Evolutionary conservation across 2,888 invertebrate species (phyloP).

Genomic region (Orthosia gothica): DNA sequence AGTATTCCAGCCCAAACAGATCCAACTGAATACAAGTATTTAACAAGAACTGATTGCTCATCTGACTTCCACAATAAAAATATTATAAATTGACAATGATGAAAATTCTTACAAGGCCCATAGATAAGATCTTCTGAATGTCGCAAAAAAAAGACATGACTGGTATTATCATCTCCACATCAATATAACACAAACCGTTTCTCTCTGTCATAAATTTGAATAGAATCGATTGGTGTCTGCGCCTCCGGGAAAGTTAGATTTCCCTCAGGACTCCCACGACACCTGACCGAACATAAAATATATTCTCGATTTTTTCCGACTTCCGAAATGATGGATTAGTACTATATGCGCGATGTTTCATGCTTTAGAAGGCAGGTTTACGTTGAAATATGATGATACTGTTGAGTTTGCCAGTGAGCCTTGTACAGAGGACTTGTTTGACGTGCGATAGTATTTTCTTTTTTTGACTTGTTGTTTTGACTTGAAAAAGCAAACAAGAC

Average conservation of each 20-base stretch:
- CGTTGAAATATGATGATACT: slow-evolving; percentile 55
- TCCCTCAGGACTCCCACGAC: slow-evolving; percentile 90
- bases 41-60: too few species aligned
- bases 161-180: slow-evolving; percentile 76
- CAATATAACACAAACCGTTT: slow-evolving; percentile 81
- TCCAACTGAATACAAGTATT: too few species aligned
- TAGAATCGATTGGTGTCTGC: slow-evolving; percentile 92
- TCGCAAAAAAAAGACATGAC: not conserved
- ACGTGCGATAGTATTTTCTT: not conserved
- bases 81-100: too few species aligned
- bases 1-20: too few species aligned
- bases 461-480: slow-evolving; percentile 4
- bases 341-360: slow-evolving; percentile 57
- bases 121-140: not conserved
- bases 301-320: slow-evolving; percentile 85
- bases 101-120: too few species aligned
- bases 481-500: not conserved
- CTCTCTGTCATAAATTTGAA: slow-evolving; percentile 91
- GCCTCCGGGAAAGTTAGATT: slow-evolving; percentile 91
- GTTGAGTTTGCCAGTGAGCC: slow-evolving; percentile 35
- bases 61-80: too few species aligned
- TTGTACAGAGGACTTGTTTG: not conserved
- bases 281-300: slow-evolving; percentile 91
- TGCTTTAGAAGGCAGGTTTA: slow-evolving; percentile 56
- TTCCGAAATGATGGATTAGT: slow-evolving; percentile 75